Percentiles rank a stretch among this genome's conserved stretches.
phyloP scores from a whole-genome alignment of 2,113 vertebrate genomes.

The Panthera uncia region DNA sequence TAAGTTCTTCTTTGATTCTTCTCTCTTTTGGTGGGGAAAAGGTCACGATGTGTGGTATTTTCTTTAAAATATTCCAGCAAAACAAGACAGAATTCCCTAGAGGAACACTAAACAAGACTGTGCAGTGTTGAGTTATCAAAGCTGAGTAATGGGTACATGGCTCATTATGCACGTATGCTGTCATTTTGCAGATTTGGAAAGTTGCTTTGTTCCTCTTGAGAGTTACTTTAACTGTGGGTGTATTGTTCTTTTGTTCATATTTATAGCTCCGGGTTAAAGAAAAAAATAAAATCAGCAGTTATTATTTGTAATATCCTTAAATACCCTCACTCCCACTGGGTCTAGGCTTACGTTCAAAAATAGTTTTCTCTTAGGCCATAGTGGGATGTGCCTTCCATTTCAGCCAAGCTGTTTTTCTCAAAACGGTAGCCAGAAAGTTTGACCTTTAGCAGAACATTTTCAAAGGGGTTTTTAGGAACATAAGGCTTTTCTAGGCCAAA shows the following conservation, averaged over 20 bases:
- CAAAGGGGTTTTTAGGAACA: neutral
- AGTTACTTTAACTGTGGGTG: slow-evolving; percentile 38
- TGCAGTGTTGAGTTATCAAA: slow-evolving; percentile 28
- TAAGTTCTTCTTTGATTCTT: slow-evolving; percentile 29
- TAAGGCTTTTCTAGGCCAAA: slow-evolving; percentile 9
- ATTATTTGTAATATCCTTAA: slow-evolving; percentile 50
- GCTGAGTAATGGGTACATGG: neutral
- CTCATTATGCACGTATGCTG: slow-evolving; percentile 19
- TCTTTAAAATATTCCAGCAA: slow-evolving; percentile 34
- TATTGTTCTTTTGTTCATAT: slow-evolving; percentile 55
- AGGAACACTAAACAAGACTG: neutral
- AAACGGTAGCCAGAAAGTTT: slow-evolving; percentile 7
- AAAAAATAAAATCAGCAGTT: slow-evolving; percentile 36
- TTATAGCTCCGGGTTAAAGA: slow-evolving; percentile 24
- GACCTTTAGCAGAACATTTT: slow-evolving; percentile 27
- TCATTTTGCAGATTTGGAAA: slow-evolving; percentile 11
- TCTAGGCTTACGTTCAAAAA: slow-evolving; percentile 51
- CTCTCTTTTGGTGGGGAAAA: neutral
- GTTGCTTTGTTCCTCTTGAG: slow-evolving; percentile 29
- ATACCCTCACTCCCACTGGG: slow-evolving; percentile 5
- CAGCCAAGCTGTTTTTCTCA: neutral
- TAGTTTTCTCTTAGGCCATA: slow-evolving; percentile 13
- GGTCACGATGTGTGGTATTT: neutral
- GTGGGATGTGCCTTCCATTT: slow-evolving; percentile 15
- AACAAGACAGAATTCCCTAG: neutral